Evolutionary conservation across 1,140 invertebrate species (phyloP), one percentile per base, ranked within the genome.

Genomic region (Panulirus ornatus): DNA sequence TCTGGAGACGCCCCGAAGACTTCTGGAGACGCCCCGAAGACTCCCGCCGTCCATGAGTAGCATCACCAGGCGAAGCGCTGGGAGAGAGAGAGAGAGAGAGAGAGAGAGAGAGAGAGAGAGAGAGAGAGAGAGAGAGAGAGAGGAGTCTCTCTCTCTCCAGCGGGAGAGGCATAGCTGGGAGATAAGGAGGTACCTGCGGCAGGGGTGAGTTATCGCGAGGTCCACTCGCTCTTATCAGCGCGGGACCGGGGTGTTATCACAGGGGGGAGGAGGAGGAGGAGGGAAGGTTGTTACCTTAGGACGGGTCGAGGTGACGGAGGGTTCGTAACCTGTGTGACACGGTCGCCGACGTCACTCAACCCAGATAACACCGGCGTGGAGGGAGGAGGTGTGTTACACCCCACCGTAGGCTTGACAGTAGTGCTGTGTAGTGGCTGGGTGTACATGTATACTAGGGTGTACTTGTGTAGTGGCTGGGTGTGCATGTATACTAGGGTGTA

Each of bases 161-260:
- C 36, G 73, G 73, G 73, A 38, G 36, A 73, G 70, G 42, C 70
- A 73, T 73, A 73, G 70, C 70, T 36, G 73, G 38, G n/a, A 42
- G 73, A 76, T 38, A 76, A 38, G 16, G 73, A 42, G 44, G 44
- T 22, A 22, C 19, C 40, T 42, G 36, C 22, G 19, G 73, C 6
- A 27, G 36, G 44, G 73, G 73, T 8, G 9, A 14, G 73, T 42
- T 76, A 76, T 76, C 73, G 27, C 27, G 34, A 34, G 38, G 2
- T 76, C 73, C 40, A 76, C 73, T 73, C 42, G 70, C 34, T 73
- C 16, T 73, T 73, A 73, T 73, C 70, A 16, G 27, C n/a, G 2
- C 30, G 42, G 70, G 0, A 73, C 70, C 34, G 38, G 22, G 44
- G 2, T 14, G 73, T 44, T 76, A 76, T 76, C 73, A 40, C 36